phyloP scores from a whole-genome alignment of 2,888 invertebrate genomes.

The Lepidochrysops patricia region DNA sequence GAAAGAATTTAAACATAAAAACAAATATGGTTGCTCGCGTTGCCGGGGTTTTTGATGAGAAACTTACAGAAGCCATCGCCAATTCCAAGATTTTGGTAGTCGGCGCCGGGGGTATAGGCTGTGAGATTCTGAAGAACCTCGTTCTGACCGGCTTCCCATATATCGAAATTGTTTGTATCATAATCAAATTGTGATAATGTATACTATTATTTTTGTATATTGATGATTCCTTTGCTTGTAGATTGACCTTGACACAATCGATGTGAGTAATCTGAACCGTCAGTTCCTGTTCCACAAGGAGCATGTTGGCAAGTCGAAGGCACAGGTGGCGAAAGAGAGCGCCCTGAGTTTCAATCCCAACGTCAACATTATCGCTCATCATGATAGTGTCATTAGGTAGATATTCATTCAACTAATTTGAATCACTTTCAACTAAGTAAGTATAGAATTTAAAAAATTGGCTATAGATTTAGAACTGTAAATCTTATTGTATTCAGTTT shows the following conservation, averaged over 20 bases:
- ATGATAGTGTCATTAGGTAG: slow-evolving; percentile 92
- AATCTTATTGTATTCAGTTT: not conserved
- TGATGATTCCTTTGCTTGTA: slow-evolving; percentile 52
- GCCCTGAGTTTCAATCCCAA: slow-evolving; percentile 91
- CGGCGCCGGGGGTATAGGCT: slow-evolving; percentile 99
- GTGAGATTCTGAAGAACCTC: slow-evolving; percentile 97
- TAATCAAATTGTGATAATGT: not conserved
- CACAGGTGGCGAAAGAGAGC: slow-evolving; percentile 91
- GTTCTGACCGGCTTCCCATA: slow-evolving; percentile 94
- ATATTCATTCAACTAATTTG: too few relatives aligned
- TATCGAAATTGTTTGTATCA: slow-evolving; percentile 90
- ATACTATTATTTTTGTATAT: not conserved
- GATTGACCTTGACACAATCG: slow-evolving; percentile 99
- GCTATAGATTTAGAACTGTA: too few relatives aligned
- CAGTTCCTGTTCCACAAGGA: slow-evolving; percentile 99
- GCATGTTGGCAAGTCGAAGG: slow-evolving; percentile 98
- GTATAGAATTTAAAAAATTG: too few relatives aligned
- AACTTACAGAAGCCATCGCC: slow-evolving; percentile 78
- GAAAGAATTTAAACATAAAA: not conserved
- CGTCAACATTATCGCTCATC: slow-evolving; percentile 90
- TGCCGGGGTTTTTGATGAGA: slow-evolving; percentile 78
- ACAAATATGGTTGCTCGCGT: slow-evolving; percentile 78
- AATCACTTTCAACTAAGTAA: too few relatives aligned
- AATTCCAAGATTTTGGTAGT: slow-evolving; percentile 87
- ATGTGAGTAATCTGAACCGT: slow-evolving; percentile 98